These are phyloP conservation scores for Drosophila nr. perissopoda DNA, from an alignment of 2,888 invertebrate genomes.

Conservation along the genomic window DNA sequence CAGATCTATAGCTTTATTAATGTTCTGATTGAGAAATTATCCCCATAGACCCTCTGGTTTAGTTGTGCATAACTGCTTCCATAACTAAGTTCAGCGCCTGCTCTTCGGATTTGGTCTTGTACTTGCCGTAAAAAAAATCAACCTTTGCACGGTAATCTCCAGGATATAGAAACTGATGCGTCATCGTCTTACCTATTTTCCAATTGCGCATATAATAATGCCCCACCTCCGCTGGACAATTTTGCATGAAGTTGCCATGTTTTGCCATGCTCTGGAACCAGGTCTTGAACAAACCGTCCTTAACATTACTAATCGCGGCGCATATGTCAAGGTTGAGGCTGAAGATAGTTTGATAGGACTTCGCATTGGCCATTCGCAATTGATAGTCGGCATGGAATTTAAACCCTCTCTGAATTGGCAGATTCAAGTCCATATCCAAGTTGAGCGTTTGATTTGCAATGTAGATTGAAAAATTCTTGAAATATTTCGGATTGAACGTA, in stretches of 20 bases:
- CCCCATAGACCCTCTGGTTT: not conserved
- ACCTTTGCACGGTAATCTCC: slow-evolving; percentile 32
- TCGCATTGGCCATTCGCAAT: slow-evolving; percentile 62
- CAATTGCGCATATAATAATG: slow-evolving; percentile 65
- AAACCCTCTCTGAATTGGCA: slow-evolving; percentile 48
- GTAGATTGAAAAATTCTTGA: slow-evolving; percentile 42
- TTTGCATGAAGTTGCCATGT: slow-evolving; percentile 66
- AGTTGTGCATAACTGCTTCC: slow-evolving; percentile 22
- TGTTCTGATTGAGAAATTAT: slow-evolving; percentile 6
- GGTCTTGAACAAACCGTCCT: slow-evolving; percentile 57
- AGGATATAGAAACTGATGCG: slow-evolving; percentile 53
- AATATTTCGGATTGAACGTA: slow-evolving; percentile 53
- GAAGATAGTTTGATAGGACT: slow-evolving; percentile 59
- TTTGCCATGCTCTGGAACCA: slow-evolving; percentile 64
- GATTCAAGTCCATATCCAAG: slow-evolving; percentile 50
- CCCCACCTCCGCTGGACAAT: slow-evolving; percentile 64
- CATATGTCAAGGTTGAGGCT: slow-evolving; percentile 56
- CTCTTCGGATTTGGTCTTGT: slow-evolving; percentile 23
- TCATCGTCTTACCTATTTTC: slow-evolving; percentile 44
- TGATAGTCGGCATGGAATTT: slow-evolving; percentile 56
- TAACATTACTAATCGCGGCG: slow-evolving; percentile 39
- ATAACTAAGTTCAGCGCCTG: slow-evolving; percentile 2
- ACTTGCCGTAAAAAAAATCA: slow-evolving; percentile 37
- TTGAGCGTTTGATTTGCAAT: slow-evolving; percentile 41
- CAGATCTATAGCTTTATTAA: slow-evolving; percentile 33